Conservation (phyloP, 2,888 invertebrate species). For the Euspilapteryx auroguttella region DNA sequence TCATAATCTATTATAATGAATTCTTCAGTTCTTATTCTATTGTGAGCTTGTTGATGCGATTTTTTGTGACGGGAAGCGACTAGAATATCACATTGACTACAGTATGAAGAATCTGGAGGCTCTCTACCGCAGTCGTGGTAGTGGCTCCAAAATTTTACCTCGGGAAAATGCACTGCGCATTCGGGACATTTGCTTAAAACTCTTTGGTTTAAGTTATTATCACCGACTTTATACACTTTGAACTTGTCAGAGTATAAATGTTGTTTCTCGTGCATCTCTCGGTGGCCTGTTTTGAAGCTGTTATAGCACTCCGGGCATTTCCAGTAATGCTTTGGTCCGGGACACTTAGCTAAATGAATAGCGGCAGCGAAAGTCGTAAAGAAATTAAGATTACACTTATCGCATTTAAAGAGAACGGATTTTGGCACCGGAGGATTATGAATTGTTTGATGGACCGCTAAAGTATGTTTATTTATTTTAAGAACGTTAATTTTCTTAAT, state of each 20-base stretch:
- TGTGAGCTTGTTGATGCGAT: background rate
- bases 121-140: background rate
- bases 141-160: background rate
- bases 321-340: background rate
- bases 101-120: background rate
- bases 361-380: background rate
- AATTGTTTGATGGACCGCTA: background rate
- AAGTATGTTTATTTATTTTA: background rate
- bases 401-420: background rate
- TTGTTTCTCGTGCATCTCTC: background rate
- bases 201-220: background rate
- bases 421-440: background rate
- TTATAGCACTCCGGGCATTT: background rate
- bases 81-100: background rate
- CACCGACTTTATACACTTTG: background rate
- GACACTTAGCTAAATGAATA: background rate
- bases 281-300: background rate
- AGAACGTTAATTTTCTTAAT: background rate
- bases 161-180: slow-evolving; percentile 1
- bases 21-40: background rate
- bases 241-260: background rate
- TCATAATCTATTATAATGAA: slow-evolving; percentile 1
- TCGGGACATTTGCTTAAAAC: background rate
- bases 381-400: background rate
- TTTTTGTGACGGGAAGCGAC: background rate